phyloP scores from a whole-genome alignment of 2,888 invertebrate genomes.

The Nomada fucata region DNA sequence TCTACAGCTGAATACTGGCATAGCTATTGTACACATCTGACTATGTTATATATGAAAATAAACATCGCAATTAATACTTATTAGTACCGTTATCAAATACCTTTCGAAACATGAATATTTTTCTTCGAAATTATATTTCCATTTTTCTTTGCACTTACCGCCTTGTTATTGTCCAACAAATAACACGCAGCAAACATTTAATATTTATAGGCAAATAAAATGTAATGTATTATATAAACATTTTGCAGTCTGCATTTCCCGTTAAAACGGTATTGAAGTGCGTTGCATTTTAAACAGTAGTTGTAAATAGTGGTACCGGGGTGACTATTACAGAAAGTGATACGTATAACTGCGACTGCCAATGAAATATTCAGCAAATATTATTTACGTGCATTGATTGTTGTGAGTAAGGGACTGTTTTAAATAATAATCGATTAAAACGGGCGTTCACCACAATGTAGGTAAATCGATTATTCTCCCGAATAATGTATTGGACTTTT shows the following conservation, averaged over 20 bases:
- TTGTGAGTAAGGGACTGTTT: not conserved
- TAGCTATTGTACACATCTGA: too few species aligned
- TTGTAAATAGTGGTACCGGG: not conserved
- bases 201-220: not conserved
- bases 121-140: too few species aligned
- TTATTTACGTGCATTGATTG: not conserved
- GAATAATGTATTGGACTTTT: slow-evolving; percentile 24
- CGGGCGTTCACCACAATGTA: slow-evolving; percentile 6
- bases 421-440: slow-evolving; percentile 27
- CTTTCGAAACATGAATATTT: too few species aligned
- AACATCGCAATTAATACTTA: too few species aligned
- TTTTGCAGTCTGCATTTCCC: not conserved
- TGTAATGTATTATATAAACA: not conserved
- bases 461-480: slow-evolving; percentile 23
- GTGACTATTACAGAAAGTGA: not conserved
- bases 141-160: not conserved
- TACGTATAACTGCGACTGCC: too few species aligned
- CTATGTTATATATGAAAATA: too few species aligned
- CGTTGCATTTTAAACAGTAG: not conserved
- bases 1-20: too few species aligned
- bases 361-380: not conserved
- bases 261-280: not conserved
- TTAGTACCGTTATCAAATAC: too few species aligned
- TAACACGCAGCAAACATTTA: not conserved
- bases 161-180: not conserved